phyloP scores from a whole-genome alignment of 2,797 vertebrate genomes.

The Sebastes nivosus region DNA sequence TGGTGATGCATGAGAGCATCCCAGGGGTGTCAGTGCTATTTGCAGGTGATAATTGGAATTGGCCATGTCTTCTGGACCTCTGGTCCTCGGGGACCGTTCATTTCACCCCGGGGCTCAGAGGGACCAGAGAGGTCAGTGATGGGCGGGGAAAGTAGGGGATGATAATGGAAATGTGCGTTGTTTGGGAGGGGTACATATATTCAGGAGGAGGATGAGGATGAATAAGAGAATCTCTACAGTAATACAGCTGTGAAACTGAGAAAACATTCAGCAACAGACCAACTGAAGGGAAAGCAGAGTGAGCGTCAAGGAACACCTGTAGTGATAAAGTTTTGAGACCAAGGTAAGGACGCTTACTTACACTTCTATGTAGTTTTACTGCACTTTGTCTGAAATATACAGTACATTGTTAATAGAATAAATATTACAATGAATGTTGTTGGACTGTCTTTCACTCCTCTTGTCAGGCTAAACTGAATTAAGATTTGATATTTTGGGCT shows the following conservation, averaged over 20 bases:
- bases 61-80: conserved; percentile 40
- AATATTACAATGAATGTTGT: fast-evolving
- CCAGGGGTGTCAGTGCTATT: conserved; percentile 58
- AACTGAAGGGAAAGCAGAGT: not conserved
- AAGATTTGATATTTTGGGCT: not conserved
- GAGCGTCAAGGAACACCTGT: not conserved
- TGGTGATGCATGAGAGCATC: conserved; percentile 1
- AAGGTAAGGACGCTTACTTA: conserved; percentile 50
- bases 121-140: conserved; percentile 47
- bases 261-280: not conserved
- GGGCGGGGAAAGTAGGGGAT: conserved; percentile 13
- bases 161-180: not conserved
- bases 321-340: conserved; percentile 2
- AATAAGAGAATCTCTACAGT: conserved; percentile 27
- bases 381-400: not conserved
- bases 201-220: conserved; percentile 26
- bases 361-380: not conserved
- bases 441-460: not conserved
- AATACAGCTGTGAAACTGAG: not conserved
- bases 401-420: no score
- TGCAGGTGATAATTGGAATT: conserved; percentile 78
- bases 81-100: conserved; percentile 24
- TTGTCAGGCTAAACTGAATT: not conserved
- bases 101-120: conserved; percentile 43
- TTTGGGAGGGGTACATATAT: conserved; percentile 65